phyloP scores from a whole-genome alignment of 2,113 vertebrate species.

The Arvicanthis niloticus region DNA sequence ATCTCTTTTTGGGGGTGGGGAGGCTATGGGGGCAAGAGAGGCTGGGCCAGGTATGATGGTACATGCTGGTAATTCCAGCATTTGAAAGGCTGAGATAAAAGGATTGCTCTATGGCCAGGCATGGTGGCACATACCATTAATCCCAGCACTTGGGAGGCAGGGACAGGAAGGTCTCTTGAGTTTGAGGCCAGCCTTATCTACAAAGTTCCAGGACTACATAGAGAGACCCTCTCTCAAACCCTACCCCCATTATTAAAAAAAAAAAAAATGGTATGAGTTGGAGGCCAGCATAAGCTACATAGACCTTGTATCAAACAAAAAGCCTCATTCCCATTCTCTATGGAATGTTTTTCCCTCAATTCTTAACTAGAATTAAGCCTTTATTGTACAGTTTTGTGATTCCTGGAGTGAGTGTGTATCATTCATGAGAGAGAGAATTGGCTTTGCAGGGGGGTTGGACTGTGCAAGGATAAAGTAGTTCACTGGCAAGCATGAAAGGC shows the following conservation, averaged over 20 bases:
- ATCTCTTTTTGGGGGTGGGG: background rate
- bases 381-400: conserved; percentile 56
- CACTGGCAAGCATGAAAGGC: conserved; percentile 3
- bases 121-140: background rate
- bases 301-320: background rate
- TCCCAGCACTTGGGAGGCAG: background rate
- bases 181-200: background rate
- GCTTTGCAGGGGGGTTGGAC: background rate
- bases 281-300: background rate
- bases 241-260: background rate
- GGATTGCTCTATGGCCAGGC: background rate
- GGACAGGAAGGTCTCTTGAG: background rate
- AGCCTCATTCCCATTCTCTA: background rate
- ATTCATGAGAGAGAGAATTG: conserved; percentile 3
- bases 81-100: background rate
- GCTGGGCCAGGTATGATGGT: background rate
- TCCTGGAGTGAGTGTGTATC: background rate
- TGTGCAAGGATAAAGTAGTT: conserved; percentile 8
- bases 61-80: background rate
- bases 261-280: background rate
- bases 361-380: conserved; percentile 12
- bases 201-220: background rate
- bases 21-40: no score
- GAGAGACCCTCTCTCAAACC: background rate
- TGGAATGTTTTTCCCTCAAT: background rate